Evolutionary conservation across 2,113 vertebrate species (phyloP).

Genomic region (Odontesthes bonariensis): DNA sequence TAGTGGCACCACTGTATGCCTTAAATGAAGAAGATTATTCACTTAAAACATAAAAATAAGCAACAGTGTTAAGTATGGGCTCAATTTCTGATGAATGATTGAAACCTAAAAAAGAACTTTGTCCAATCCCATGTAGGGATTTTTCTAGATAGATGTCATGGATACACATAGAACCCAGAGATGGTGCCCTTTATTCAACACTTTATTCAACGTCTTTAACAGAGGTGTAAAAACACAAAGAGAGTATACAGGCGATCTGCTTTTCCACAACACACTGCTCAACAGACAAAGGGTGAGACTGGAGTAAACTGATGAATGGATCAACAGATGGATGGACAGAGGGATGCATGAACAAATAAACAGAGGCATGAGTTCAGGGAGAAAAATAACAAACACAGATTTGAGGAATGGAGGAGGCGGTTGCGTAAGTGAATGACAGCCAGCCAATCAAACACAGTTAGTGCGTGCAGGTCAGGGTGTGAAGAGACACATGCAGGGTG

Average conservation of each 20-base stretch:
- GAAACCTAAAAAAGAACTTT: constrained; percentile 15
- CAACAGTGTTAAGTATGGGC: neutral
- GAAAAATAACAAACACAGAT: constrained; percentile 9
- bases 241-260: constrained; percentile 50
- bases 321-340: constrained; percentile 1
- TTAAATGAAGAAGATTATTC: neutral
- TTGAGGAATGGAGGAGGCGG: constrained; percentile 9
- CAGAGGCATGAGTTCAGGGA: neutral
- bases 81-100: constrained; percentile 6
- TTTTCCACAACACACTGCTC: constrained; percentile 48
- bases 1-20: rapidly evolving
- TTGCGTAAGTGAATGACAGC: constrained; percentile 41
- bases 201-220: constrained; percentile 75
- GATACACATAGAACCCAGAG: constrained; percentile 76
- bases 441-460: constrained; percentile 51
- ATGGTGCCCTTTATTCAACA: constrained; percentile 73
- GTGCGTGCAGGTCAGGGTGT: constrained; percentile 49
- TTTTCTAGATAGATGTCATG: constrained; percentile 42
- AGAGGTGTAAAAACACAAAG: constrained; percentile 55
- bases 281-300: constrained; percentile 15
- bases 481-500: constrained; percentile 46
- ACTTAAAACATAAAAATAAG: neutral
- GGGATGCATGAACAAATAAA: constrained; percentile 23
- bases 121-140: neutral
- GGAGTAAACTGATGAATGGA: constrained; percentile 8